Conservation (phyloP, 2,797 vertebrate genomes). For the Oreonectes daqikongensis region DNA sequence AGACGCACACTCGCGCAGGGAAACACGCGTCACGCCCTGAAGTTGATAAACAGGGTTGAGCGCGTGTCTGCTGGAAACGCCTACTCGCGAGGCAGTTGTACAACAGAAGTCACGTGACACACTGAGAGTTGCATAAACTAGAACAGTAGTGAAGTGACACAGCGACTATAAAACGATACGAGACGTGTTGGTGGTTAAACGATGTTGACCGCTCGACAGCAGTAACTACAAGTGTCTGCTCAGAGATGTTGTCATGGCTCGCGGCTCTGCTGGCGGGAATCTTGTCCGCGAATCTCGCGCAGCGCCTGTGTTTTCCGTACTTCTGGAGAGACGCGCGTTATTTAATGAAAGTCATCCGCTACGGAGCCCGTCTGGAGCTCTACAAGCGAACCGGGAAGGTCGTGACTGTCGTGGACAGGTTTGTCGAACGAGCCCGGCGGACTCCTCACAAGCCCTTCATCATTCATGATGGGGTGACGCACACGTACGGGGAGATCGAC, state of each 20-base stretch:
- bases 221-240: neutral
- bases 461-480: constrained; percentile 77
- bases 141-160: neutral
- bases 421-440: constrained; percentile 78
- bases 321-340: constrained; percentile 85
- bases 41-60: constrained; percentile 1
- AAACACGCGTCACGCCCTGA: no score
- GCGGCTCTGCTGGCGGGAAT: constrained; percentile 69
- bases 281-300: constrained; percentile 71
- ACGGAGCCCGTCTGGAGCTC: constrained; percentile 66
- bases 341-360: constrained; percentile 72
- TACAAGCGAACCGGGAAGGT: constrained; percentile 67
- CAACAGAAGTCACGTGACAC: constrained; percentile 60
- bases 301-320: constrained; percentile 81
- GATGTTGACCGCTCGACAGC: neutral
- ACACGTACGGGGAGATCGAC: constrained; percentile 85
- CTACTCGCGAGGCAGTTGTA: constrained; percentile 49
- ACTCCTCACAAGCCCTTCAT: constrained; percentile 85
- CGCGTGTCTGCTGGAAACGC: constrained; percentile 42
- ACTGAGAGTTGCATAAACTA: constrained; percentile 52
- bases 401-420: constrained; percentile 81
- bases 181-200: neutral
- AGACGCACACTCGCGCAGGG: no score
- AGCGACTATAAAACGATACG: neutral
- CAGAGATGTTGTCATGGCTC: constrained; percentile 67